Percentiles rank a stretch among this genome's conserved stretches.
Conservation (phyloP, 2,797 vertebrate species). For the Garrulus glandarius region DNA sequence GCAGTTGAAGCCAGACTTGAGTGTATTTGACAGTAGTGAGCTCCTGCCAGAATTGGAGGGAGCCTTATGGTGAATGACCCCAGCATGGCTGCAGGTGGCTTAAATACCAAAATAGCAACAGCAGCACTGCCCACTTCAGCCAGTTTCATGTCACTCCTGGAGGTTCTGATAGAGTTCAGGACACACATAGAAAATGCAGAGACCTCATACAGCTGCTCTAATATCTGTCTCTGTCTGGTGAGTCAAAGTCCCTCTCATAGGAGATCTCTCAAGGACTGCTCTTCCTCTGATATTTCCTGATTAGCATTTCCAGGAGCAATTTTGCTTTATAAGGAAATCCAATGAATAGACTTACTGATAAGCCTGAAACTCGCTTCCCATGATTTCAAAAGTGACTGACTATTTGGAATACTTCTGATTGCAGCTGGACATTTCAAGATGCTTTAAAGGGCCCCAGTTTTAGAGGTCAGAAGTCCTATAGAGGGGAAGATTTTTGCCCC, state of each 20-base stretch:
- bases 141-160: not conserved
- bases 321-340: conserved; percentile 33
- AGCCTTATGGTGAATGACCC: not conserved
- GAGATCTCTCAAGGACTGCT: not conserved
- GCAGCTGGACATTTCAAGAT: conserved; percentile 2
- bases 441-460: not conserved
- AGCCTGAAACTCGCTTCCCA: not conserved
- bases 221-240: not conserved
- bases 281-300: conserved; percentile 29
- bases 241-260: not conserved
- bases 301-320: conserved; percentile 39
- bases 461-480: not conserved
- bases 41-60: not conserved
- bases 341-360: conserved; percentile 27
- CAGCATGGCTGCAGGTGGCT: not conserved
- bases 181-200: not conserved
- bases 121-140: not conserved
- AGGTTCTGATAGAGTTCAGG: not conserved
- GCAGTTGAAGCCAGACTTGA: not conserved
- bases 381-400: not conserved
- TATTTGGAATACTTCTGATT: not conserved
- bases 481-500: not conserved
- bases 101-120: not conserved
- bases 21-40: not conserved
- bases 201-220: not conserved